phyloP scores from a whole-genome alignment of 2,113 vertebrate species.

The Pseudorectes ferrugineus region DNA sequence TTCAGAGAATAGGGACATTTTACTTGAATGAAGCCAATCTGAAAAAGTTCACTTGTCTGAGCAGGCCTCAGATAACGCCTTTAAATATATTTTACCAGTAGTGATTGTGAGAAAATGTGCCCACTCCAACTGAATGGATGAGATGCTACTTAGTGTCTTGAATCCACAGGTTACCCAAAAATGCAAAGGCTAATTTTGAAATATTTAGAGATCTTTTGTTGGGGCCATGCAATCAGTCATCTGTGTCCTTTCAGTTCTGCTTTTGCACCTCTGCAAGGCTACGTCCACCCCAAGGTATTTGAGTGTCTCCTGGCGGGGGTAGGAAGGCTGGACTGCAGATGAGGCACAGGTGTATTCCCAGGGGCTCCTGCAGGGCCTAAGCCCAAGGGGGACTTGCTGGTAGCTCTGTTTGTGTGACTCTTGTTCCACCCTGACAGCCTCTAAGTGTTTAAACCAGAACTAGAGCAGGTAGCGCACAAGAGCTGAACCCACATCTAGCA shows the following conservation, averaged over 20 bases:
- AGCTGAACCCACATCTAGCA: neutral
- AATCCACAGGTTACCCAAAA: neutral
- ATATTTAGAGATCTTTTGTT: neutral
- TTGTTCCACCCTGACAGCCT: neutral
- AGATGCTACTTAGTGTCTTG: neutral
- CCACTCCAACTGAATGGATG: neutral
- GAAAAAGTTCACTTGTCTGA: neutral
- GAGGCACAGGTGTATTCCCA: rapidly evolving
- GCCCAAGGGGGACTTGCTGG: neutral
- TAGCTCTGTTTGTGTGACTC: neutral
- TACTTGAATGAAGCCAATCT: neutral
- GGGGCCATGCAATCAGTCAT: neutral
- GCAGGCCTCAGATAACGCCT: neutral
- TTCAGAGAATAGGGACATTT: neutral
- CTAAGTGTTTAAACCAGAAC: neutral
- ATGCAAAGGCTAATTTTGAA: neutral
- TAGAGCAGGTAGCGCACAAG: rapidly evolving
- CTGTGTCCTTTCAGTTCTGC: neutral
- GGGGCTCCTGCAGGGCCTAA: neutral
- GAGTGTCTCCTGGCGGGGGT: rapidly evolving
- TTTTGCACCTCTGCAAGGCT: neutral
- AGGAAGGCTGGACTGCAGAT: rapidly evolving
- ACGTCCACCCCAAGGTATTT: rapidly evolving
- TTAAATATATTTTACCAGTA: neutral
- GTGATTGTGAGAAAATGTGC: neutral